These are phyloP conservation scores for Ceratitis capitata DNA, from an alignment of 1,140 invertebrate species.

Conservation along the genomic window DNA sequence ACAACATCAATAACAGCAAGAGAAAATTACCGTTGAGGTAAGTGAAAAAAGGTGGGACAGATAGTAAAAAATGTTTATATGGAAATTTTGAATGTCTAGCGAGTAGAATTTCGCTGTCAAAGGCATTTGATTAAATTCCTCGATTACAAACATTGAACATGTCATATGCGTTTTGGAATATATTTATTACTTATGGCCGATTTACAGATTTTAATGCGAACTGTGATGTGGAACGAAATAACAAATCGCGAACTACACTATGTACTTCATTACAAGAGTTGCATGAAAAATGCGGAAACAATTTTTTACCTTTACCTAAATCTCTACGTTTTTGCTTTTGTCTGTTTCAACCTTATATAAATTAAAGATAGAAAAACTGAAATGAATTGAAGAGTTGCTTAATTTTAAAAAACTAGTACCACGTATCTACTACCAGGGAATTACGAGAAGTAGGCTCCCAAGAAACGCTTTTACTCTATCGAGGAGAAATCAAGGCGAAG, in stretches of 20 bases:
- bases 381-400: too few relatives aligned
- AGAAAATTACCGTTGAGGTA: conserved; percentile 11
- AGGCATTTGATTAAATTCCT: conserved; percentile 20
- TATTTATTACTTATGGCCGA: neutral
- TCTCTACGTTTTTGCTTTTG: neutral
- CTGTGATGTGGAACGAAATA: neutral
- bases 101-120: conserved; percentile 14
- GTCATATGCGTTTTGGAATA: neutral
- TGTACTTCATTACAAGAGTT: neutral
- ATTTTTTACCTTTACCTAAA: neutral
- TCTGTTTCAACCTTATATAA: neutral
- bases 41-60: neutral
- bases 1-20: neutral
- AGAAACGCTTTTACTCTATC: too few relatives aligned
- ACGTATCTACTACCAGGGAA: too few relatives aligned
- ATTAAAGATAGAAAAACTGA: neutral
- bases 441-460: too few relatives aligned
- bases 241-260: too few relatives aligned
- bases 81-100: conserved; percentile 19
- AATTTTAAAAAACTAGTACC: too few relatives aligned
- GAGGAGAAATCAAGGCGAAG: too few relatives aligned
- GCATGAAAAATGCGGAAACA: neutral
- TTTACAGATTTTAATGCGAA: neutral
- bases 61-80: conserved; percentile 30
- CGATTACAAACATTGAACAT: conserved; percentile 23